These are phyloP conservation scores for Origma solitaria DNA, from an alignment of 2,113 vertebrate genomes.

Conservation along the genomic window DNA sequence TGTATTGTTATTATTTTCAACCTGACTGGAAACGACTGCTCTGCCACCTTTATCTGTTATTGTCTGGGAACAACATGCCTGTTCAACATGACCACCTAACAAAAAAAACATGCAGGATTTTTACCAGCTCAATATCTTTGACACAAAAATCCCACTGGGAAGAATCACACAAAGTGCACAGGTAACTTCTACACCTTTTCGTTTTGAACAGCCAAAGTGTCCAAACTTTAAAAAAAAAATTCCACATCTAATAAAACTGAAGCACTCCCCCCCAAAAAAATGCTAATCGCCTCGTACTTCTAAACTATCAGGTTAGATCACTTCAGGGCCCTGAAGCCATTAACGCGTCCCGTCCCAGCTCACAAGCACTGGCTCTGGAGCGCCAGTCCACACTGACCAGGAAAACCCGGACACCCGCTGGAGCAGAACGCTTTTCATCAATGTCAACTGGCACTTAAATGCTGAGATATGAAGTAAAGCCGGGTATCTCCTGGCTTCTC, in stretches of 20 bases:
- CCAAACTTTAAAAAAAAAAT: background rate
- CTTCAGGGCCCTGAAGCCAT: too few relatives aligned
- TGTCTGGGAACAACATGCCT: background rate
- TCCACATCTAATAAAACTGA: background rate
- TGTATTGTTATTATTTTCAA: background rate
- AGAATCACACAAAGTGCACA: fast-evolving
- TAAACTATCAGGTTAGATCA: background rate
- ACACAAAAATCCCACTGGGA: fast-evolving
- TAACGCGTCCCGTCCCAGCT: fast-evolving
- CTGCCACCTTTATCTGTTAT: background rate
- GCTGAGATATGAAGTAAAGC: background rate
- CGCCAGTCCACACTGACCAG: background rate
- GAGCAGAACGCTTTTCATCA: background rate
- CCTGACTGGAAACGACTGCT: background rate
- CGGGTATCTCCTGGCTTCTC: background rate
- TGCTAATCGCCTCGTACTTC: fast-evolving
- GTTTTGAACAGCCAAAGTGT: background rate
- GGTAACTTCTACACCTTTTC: fast-evolving
- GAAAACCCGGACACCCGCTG: background rate
- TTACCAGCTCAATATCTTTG: background rate
- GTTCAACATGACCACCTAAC: background rate
- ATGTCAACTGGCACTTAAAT: fast-evolving
- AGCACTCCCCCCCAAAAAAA: background rate
- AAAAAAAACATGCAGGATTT: fast-evolving
- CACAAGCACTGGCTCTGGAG: background rate